These are phyloP conservation scores for Epinotia ramella DNA, from an alignment of 2,888 invertebrate species.

Conservation along the genomic window DNA sequence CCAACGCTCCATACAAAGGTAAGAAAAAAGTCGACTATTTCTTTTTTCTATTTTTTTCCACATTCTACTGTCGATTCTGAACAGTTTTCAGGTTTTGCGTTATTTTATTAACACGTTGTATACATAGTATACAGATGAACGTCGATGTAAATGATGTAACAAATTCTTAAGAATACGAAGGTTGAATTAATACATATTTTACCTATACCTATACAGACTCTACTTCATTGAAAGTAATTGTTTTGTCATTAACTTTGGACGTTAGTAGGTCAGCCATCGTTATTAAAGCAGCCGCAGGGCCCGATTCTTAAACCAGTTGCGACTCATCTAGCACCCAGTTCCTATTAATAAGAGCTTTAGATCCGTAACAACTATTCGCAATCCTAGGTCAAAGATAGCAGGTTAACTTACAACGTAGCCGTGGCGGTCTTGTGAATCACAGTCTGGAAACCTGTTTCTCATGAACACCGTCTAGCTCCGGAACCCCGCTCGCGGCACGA, in stretches of 20 bases:
- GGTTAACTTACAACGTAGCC: neutral
- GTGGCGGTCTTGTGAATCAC: neutral
- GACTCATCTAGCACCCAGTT: neutral
- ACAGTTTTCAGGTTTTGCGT: no score
- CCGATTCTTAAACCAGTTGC: slow-evolving; percentile 3
- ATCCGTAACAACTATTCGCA: neutral
- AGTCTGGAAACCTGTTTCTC: neutral
- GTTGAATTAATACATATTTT: neutral
- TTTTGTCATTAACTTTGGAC: slow-evolving; percentile 9
- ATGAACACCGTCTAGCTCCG: neutral
- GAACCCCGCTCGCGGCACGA: no score
- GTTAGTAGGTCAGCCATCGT: slow-evolving; percentile 14
- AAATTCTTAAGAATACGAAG: neutral
- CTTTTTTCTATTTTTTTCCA: no score
- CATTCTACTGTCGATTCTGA: no score
- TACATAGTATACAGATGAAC: no score
- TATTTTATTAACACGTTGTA: no score
- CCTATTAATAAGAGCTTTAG: neutral
- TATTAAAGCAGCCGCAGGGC: neutral
- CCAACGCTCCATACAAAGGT: no score
- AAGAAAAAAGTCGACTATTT: no score
- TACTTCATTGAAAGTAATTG: slow-evolving; percentile 5
- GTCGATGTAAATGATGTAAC: neutral
- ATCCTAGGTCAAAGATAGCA: neutral
- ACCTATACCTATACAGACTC: neutral